phyloP scores from a whole-genome alignment of 2,797 vertebrate species.

The Melanotaenia parkinsoni region DNA sequence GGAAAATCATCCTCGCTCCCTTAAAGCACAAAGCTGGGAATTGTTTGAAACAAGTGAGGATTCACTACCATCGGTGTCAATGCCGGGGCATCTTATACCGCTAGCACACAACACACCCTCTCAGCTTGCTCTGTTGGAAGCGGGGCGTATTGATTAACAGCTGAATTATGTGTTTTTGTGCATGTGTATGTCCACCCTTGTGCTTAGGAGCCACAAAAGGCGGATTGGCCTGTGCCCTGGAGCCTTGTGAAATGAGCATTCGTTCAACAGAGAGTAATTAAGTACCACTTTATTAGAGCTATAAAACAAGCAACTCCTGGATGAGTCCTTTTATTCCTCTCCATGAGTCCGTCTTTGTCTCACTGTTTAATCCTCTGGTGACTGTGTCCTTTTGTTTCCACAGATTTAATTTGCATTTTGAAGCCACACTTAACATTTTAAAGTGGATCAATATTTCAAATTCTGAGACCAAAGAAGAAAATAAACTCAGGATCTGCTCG shows the following conservation, averaged over 20 bases:
- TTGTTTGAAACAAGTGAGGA: slow-evolving; percentile 57
- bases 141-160: slow-evolving; percentile 36
- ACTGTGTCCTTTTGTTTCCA: not conserved
- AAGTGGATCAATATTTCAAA: not conserved
- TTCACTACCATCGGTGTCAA: slow-evolving; percentile 51
- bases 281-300: slow-evolving; percentile 32
- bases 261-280: slow-evolving; percentile 36
- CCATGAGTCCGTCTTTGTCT: slow-evolving; percentile 2
- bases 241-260: slow-evolving; percentile 15
- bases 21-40: slow-evolving; percentile 42
- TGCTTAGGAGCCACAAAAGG: slow-evolving; percentile 13
- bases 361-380: not conserved
- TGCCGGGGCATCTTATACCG: slow-evolving; percentile 46
- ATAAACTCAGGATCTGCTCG: not conserved
- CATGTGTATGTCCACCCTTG: slow-evolving; percentile 22
- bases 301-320: slow-evolving; percentile 33
- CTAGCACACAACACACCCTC: slow-evolving; percentile 30
- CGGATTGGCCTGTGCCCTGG: slow-evolving; percentile 19
- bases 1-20: slow-evolving; percentile 39
- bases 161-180: slow-evolving; percentile 23
- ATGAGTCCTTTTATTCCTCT: not conserved
- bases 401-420: not conserved
- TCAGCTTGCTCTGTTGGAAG: slow-evolving; percentile 22
- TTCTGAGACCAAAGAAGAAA: not conserved
- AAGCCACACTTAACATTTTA: not conserved